Base-by-base conservation (phyloP, 2,113 vertebrate genomes). In the Galbula dea region DNA sequence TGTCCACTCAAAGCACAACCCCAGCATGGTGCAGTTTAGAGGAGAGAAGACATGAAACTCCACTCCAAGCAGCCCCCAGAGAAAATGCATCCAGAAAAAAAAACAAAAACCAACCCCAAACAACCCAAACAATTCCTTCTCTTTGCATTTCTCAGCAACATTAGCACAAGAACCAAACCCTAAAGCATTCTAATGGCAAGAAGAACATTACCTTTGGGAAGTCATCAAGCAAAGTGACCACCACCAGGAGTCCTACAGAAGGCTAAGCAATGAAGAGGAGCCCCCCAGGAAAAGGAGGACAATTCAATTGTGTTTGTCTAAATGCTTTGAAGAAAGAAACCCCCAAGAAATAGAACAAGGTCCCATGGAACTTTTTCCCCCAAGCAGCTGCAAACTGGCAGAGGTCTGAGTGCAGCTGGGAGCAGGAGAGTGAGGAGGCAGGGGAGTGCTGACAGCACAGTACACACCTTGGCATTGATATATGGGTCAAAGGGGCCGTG, bases 381-480 rank as follows among this genome's bases (percentile, higher is more conserved):
- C 95, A 94, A 92, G 95, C 94, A 94, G 97, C 96, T 86, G 94
- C 90, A 2, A 92, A 92, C 95, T 43, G 61, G 41, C 11, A 43
- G 41, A 43, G 41, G 41, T n/a, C n/a, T n/a, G n/a, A n/a, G n/a
- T n/a, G n/a, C n/a, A 95, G 91, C 89, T 62, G 94, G 90, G 78
- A 78, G 91, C 49, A 63, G n/a, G n/a, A n/a, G 92, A 97, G 89
- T 79, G 79, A 92, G 52, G 96, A 98, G 94, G 95, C 96, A 91
- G 96, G 95, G 96, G 96, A 93, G 96, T 95, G 96, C 97, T 97
- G 96, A 89, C 97, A 96, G 95, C 96, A 91, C 97, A 97, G 98
- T 99, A 99, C 99, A 99, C 99, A 99, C 99, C 99, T 99, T 99
- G 98, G 99, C 99, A 98, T 99, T 99, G 99, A 99, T 99, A 99